A percentile compares a stretch with the other conserved stretches of the same genome.
Evolutionary conservation across 2,888 invertebrate species (phyloP).

Genomic region (Hypomecis punctinalis): DNA sequence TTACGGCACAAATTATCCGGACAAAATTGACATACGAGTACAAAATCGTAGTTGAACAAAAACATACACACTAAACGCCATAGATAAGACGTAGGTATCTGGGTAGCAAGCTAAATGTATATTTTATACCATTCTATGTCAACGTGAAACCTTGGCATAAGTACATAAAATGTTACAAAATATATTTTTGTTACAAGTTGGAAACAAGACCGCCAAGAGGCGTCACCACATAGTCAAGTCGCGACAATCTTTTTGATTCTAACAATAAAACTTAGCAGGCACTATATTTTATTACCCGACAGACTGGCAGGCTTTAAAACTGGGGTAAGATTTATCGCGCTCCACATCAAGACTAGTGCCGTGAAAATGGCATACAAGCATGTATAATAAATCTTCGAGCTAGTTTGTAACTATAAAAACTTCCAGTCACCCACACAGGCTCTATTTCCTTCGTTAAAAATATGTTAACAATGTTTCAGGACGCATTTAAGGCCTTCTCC

Average conservation of each 20-base stretch:
- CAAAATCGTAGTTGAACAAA: no score
- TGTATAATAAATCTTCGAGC: slow-evolving; percentile 12
- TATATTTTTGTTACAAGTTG: no score
- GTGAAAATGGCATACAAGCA: slow-evolving; percentile 23
- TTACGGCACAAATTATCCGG: no score
- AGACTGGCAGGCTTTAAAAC: slow-evolving; percentile 14
- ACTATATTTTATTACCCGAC: slow-evolving; percentile 24
- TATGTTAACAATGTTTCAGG: slow-evolving; percentile 77
- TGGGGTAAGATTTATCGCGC: slow-evolving; percentile 17
- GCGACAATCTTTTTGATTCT: neutral
- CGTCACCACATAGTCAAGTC: neutral
- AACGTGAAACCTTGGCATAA: no score
- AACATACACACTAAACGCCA: no score
- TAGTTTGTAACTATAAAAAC: neutral
- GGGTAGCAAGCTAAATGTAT: no score
- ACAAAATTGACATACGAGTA: no score
- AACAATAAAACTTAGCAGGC: slow-evolving; percentile 6
- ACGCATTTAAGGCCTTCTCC: slow-evolving; percentile 91
- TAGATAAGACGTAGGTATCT: no score
- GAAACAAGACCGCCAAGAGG: no score
- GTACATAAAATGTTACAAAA: no score
- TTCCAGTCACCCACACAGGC: no score
- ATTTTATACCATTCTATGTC: no score
- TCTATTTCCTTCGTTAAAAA: neutral
- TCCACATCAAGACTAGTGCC: slow-evolving; percentile 9